Evolutionary conservation across 1,140 invertebrate genomes (phyloP), one percentile per base, ranked within the genome.

Genomic region (Phthorimaea operculella): DNA sequence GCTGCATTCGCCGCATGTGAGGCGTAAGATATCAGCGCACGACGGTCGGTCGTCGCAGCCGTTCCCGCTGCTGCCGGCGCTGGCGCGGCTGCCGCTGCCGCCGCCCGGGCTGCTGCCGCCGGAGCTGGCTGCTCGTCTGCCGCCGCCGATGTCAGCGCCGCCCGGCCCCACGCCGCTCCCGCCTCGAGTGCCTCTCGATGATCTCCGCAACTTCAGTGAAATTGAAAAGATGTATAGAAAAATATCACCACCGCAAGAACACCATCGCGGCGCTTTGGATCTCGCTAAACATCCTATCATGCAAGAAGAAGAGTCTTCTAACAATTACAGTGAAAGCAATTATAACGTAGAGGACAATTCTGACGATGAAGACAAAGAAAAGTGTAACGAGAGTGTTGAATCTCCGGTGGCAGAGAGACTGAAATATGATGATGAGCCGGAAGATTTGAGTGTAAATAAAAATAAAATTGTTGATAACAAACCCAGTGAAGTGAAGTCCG

Each of bases 1-100:
- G 83, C 86, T 99, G 5, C 98, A 99, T 80, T 98, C 95, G 17
- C 96, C 97, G 4, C 96, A 98, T 77, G 87, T 96, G 33, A 88
- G 96, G 33, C 87, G 96, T 62, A 97, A 97, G 86, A 96, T 97
- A 59, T 96, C 95, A 49, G 94, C 95, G 2, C 95, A 97, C 70
- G 95, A 97, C 73, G 95, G 96, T 0, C 88, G 96, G 21, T 95
- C 93, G 34, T 89, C 94, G 5, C 94, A 94, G 84, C 91, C 94
- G n/a, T 94, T 94, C 70, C 90, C 92, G 12, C 70, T 94, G 2
- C 75, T 93, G 8, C 91, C 91, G 0, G 89, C 90, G 21, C 87
- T 84, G 50, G 77, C 90, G 58, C 60, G 87, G 63, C 33, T 86
- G 53, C 83, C 83, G 15, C 56, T 87, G 34, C 83, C 80, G 34